A percentile compares a stretch with the other conserved stretches of the same genome.
These are phyloP conservation scores for Ceratitis capitata DNA, from an alignment of 1,140 invertebrate genomes.

Conservation along the genomic window DNA sequence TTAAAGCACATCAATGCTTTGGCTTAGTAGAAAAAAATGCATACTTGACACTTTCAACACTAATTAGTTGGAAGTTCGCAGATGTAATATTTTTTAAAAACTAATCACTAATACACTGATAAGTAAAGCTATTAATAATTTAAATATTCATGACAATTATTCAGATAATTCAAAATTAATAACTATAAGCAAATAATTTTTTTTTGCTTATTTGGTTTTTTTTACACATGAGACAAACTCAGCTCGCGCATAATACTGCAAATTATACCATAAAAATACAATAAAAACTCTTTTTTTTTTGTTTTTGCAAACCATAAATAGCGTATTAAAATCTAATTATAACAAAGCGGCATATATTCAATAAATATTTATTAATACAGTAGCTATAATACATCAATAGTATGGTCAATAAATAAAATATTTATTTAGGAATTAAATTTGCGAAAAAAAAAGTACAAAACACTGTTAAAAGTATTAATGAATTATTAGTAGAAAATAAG, in stretches of 20 bases:
- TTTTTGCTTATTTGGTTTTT: not conserved
- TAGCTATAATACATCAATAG: not conserved
- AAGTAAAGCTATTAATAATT: too few relatives aligned
- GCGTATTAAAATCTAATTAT: not conserved
- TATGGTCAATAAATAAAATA: not conserved
- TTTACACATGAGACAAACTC: not conserved
- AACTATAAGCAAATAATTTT: not conserved
- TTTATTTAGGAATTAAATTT: not conserved
- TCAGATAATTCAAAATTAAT: not conserved
- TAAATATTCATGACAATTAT: not conserved
- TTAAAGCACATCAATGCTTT: too few relatives aligned
- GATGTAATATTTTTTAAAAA: too few relatives aligned
- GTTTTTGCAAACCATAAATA: not conserved
- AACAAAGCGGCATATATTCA: not conserved
- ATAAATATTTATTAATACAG: not conserved
- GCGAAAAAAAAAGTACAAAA: not conserved
- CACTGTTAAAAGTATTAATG: not conserved
- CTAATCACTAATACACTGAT: too few relatives aligned
- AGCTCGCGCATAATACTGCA: not conserved
- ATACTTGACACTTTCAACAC: too few relatives aligned
- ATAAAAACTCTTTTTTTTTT: not conserved
- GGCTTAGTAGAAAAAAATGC: too few relatives aligned
- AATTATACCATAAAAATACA: not conserved
- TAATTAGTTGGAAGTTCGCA: too few relatives aligned
- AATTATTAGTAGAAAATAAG: not conserved